Evolutionary conservation across 2,888 invertebrate species (phyloP).

Genomic region (Phengaris alcon): DNA sequence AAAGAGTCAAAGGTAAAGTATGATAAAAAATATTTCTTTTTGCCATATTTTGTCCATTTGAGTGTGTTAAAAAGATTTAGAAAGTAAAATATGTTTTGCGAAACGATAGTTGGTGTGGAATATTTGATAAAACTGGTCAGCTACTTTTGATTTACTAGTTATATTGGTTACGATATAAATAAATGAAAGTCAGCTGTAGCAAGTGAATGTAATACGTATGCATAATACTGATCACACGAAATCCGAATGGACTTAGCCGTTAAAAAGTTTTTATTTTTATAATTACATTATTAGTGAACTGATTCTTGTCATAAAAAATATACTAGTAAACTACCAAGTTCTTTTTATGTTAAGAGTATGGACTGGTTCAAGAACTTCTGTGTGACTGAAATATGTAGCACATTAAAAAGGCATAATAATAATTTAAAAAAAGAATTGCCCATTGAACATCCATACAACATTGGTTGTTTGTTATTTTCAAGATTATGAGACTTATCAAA

Average conservation of each 20-base stretch:
- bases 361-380: neutral
- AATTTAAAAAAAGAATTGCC: too few relatives aligned
- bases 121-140: conserved; percentile 17
- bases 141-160: conserved; percentile 21
- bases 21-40: conserved; percentile 56
- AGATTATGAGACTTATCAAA: too few relatives aligned
- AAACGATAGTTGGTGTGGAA: conserved; percentile 25
- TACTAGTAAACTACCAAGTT: neutral
- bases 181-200: conserved; percentile 46
- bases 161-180: conserved; percentile 47
- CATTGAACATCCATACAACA: too few relatives aligned
- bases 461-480: too few relatives aligned
- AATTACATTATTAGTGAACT: neutral
- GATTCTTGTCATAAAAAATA: neutral
- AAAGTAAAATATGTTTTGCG: conserved; percentile 21
- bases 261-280: conserved; percentile 24
- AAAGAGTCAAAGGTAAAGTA: conserved; percentile 61
- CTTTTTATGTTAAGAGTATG: neutral
- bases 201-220: conserved; percentile 45
- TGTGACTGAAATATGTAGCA: neutral
- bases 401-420: too few relatives aligned
- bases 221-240: conserved; percentile 41
- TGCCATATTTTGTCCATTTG: conserved; percentile 74
- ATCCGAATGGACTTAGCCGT: conserved; percentile 36
- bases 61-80: conserved; percentile 54